Conservation (phyloP, 1,140 invertebrate species). For the Stegodyphus mimosarum region DNA sequence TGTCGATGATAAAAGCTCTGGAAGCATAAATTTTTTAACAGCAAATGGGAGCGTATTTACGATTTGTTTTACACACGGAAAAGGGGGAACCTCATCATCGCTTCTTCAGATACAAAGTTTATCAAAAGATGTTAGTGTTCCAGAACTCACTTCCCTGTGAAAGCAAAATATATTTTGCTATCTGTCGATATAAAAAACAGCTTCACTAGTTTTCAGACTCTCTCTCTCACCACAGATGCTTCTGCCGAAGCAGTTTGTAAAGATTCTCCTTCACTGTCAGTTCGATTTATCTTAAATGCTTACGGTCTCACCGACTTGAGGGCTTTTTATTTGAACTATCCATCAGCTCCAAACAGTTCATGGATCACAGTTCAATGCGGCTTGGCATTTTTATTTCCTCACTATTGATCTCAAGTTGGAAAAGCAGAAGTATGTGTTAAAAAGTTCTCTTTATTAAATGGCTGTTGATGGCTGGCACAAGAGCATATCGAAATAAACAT, state of each 20-base stretch:
- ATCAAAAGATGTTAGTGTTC: not conserved
- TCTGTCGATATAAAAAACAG: slow-evolving; percentile 11
- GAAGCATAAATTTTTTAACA: too few species aligned
- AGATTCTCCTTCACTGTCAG: not conserved
- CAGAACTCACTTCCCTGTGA: not conserved
- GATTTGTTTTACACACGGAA: too few species aligned
- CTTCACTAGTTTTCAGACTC: not conserved
- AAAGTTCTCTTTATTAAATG: too few species aligned
- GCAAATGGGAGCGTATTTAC: too few species aligned
- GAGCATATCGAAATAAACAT: too few species aligned
- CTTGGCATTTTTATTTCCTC: slow-evolving; percentile 5
- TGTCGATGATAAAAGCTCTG: too few species aligned
- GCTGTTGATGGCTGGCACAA: too few species aligned
- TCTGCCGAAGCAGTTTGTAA: not conserved
- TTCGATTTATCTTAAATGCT: slow-evolving; percentile 19
- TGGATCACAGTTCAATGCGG: slow-evolving; percentile 5
- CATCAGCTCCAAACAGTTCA: not conserved
- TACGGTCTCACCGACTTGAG: slow-evolving; percentile 1
- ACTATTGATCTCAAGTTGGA: too few species aligned
- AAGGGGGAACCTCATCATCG: too few species aligned
- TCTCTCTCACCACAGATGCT: not conserved
- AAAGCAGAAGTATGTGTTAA: too few species aligned
- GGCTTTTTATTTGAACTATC: slow-evolving; percentile 23
- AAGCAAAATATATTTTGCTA: not conserved
- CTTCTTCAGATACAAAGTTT: not conserved